Conservation (phyloP, 2,888 invertebrate species). For the Micoletzkya japonica region DNA sequence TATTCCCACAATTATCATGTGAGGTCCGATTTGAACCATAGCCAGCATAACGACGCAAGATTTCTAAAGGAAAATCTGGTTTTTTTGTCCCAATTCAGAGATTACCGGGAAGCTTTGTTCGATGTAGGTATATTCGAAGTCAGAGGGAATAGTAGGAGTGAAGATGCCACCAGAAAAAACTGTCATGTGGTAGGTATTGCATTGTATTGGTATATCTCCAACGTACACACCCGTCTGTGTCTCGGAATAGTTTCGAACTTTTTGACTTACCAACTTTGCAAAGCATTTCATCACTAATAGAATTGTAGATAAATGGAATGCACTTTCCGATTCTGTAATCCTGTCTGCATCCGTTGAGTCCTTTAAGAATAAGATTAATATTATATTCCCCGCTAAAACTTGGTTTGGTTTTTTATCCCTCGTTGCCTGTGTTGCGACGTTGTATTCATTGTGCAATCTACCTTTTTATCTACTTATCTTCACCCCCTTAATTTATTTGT, state of each 20-base stretch:
- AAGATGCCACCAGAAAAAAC: slow-evolving; percentile 33
- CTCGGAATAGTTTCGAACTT: not conserved
- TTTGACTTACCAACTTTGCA: no score
- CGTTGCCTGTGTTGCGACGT: no score
- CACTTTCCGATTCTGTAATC: no score
- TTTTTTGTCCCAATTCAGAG: not conserved
- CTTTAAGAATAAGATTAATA: no score
- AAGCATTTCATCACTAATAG: no score
- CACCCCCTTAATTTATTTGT: no score
- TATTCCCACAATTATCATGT: slow-evolving; percentile 3
- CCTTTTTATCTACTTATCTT: no score
- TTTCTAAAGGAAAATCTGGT: slow-evolving; percentile 1
- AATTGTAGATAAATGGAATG: no score
- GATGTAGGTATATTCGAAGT: slow-evolving; percentile 41
- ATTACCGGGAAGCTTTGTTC: slow-evolving; percentile 34
- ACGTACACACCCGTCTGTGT: slow-evolving; percentile 20
- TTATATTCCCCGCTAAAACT: no score
- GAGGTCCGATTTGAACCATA: not conserved
- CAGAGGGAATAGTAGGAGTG: slow-evolving; percentile 39
- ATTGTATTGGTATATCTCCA: slow-evolving; percentile 6
- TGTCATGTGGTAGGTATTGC: slow-evolving; percentile 23
- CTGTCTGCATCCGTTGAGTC: no score
- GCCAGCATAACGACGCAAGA: slow-evolving; percentile 24
- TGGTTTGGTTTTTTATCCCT: no score
- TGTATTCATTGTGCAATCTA: no score